Base-by-base conservation (phyloP, 2,888 invertebrate species). In the Cosmia trapezina region DNA sequence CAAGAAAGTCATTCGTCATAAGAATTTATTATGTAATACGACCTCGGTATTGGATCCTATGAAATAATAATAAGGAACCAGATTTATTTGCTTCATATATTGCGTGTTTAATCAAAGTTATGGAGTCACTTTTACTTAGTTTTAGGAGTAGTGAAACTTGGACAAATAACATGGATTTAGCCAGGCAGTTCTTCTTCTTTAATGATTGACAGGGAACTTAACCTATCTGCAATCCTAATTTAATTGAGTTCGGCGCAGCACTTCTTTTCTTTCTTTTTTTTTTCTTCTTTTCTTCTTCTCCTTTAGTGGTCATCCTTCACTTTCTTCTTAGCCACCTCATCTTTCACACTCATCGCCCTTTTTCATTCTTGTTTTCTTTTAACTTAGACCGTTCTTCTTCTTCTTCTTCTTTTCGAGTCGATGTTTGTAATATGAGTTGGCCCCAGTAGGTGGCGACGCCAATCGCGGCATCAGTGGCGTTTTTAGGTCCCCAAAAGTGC, bases 81-180 rank as follows among this genome's bases (percentile, higher is more conserved):
- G 76, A 81, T 77, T 77, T 78, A 77, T 81, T 78, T 63, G 68
- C 60, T 80, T 64, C 56, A 56, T 70, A 65, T 63, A 72, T 68
- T 71, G 49, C 47, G 41, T 69, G 61, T 2, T 51, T 66, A 69
- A 69, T 63, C 69, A 66, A 60, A 70, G 57, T 62, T 63, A 54
- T 60, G 62, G 54, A 67, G 45, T 56, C 19, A 43, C 33, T 62
- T 69, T 75, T 67, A 66, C 54, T 43, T 47, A 33, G 56, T 67
- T 66, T 47, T 71, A n/a, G 17, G 47, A 78, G 72, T 62, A 71
- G 64, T 72, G 63, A 63, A 60, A 43, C 51, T 62, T 57, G 37
- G 14, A 49, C 5, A 56, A 76, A 67, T 67, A 45, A 43, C 53
- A 60, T 69, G 62, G 41, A 22, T 59, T 41, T 59, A 9, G n/a